Evolutionary conservation across 2,113 vertebrate genomes (phyloP), one percentile per base, ranked within the genome.

Genomic region (Tenrec ecaudatus): DNA sequence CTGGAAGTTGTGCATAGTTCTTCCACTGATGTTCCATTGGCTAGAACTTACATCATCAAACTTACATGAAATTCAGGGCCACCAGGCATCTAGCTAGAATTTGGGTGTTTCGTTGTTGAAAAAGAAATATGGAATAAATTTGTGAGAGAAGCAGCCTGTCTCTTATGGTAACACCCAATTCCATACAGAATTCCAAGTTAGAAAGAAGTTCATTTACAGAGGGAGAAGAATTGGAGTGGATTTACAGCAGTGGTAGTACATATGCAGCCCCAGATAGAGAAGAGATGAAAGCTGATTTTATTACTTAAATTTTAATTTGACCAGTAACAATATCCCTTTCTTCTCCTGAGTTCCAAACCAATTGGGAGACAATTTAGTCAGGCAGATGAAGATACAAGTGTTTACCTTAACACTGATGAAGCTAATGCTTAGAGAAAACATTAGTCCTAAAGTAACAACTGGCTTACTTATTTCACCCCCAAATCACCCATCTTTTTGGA

Each of bases 231-330:
- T 75, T 82, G 60, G 77, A 75, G 57, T 82, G 11, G 62, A 38
- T 89, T 64, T 89, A 9, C 0, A 76, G 75, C 40, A 93, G 20
- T 53, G 29, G 25, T 89, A 71, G 66, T 60, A 87, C 89, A 78
- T 69, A 79, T 2, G 15, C 20, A 75, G 66, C 25, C 79, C 53
- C 43, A 92, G 23, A 58, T 19, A 36, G 8, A 68, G 17, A 76
- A 78, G 60, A 15, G 20, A 76, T 78, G 47, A 14, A 25, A 23
- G 47, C 20, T 86, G 43, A 31, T 75, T 53, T 53, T 43, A 17
- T 93, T 86, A 71, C 66, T 93, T 89, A 84, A 53, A 75, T 83
- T 89, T 86, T 40, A 86, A 57, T 27, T n/a, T 91, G 58, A 93
- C 36, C 22, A 27, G 69, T 77, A 75, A 83, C 47, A 83, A 89